phyloP scores from a whole-genome alignment of 1,140 invertebrate genomes.

The Drosophila teissieri region DNA sequence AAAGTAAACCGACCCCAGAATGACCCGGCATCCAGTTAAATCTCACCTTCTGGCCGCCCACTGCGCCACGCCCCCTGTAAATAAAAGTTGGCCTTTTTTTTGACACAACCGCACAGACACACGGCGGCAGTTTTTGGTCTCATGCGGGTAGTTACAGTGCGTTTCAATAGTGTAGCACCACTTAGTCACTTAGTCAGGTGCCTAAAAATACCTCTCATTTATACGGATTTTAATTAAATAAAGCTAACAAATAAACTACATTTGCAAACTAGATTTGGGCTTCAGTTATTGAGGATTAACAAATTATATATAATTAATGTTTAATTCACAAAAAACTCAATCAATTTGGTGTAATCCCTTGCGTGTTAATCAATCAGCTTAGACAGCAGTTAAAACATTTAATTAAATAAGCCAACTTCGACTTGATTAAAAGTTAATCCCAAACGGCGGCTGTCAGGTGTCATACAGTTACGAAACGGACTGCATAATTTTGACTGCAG shows the following conservation, averaged over 20 bases:
- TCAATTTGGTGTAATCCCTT: neutral
- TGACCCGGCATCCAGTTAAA: slow-evolving; percentile 54
- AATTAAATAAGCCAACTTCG: slow-evolving; percentile 13
- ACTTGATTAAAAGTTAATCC: too few relatives aligned
- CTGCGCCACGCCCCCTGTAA: slow-evolving; percentile 26
- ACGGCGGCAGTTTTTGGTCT: slow-evolving; percentile 22
- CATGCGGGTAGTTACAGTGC: slow-evolving; percentile 23
- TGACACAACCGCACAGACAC: slow-evolving; percentile 42
- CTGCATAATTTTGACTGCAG: slow-evolving; percentile 76
- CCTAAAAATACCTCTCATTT: neutral
- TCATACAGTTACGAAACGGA: slow-evolving; percentile 45
- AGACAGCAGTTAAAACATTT: neutral
- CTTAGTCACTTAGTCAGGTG: neutral
- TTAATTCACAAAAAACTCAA: neutral
- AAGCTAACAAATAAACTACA: neutral
- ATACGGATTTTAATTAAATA: too few relatives aligned
- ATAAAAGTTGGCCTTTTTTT: slow-evolving; percentile 70
- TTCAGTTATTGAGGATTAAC: neutral
- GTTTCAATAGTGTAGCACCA: slow-evolving; percentile 10
- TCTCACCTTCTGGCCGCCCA: slow-evolving; percentile 31
- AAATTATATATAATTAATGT: too few relatives aligned
- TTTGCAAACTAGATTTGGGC: neutral
- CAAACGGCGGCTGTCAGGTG: slow-evolving; percentile 5
- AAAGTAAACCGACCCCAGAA: slow-evolving; percentile 60
- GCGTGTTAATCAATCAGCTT: slow-evolving; percentile 2